phyloP scores from a whole-genome alignment of 92 coral and sea anemone genomes.

The Pocillopora grandis region DNA sequence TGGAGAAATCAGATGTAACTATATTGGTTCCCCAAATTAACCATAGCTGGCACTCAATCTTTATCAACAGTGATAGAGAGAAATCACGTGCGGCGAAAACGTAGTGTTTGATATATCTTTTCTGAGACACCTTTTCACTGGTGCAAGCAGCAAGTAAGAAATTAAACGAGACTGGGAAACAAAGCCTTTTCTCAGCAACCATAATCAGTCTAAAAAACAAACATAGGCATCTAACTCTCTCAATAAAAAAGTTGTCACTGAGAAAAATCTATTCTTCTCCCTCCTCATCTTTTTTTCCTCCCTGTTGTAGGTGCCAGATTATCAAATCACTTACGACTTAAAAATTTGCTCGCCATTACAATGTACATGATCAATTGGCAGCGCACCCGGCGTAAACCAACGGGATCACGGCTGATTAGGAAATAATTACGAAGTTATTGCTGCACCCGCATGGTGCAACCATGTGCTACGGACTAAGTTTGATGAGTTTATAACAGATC shows the following conservation, averaged over 20 bases:
- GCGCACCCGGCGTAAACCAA: constrained; percentile 18
- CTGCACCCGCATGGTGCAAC: constrained; percentile 10
- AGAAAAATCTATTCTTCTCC: background rate
- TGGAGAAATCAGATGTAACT: constrained; percentile 27
- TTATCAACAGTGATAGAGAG: background rate
- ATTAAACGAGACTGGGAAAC: too few species aligned
- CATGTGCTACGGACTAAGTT: constrained; percentile 41
- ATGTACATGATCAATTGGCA: constrained; percentile 7
- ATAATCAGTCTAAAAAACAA: too few species aligned
- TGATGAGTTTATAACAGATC: constrained; percentile 45
- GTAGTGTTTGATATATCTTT: too few species aligned
- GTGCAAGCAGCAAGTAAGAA: too few species aligned
- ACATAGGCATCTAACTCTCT: too few species aligned
- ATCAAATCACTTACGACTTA: background rate
- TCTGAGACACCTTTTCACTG: too few species aligned
- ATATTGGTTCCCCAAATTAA: background rate
- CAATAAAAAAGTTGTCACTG: background rate
- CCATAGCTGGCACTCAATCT: background rate
- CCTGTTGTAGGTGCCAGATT: background rate
- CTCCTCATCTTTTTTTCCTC: background rate
- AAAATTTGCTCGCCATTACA: constrained; percentile 17
- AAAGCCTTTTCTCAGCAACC: too few species aligned
- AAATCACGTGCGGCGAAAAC: background rate
- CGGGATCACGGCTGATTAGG: constrained; percentile 30
- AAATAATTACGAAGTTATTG: constrained; percentile 44